Evolutionary conservation across 2,888 invertebrate species (phyloP), one percentile per base, ranked within the genome.

Genomic region (Eupithecia inturbata): DNA sequence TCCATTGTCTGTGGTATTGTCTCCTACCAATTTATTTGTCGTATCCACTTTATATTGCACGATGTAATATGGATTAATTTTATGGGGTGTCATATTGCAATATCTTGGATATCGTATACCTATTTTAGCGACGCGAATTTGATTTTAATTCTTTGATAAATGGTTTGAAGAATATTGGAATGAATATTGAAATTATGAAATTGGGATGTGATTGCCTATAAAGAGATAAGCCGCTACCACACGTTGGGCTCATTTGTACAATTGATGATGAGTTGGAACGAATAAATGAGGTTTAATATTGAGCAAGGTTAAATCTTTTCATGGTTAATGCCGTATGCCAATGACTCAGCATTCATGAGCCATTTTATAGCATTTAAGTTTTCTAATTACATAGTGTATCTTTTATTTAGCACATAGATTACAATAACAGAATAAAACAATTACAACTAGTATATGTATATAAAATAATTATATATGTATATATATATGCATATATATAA

Each of bases 11-110:
- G 85, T 60, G 67, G 75, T 84, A 85, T 85, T 82, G 85, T 88
- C 85, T 83, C 82, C 84, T 82, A 82, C 83, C 90, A 92, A 91
- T 92, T 91, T 89, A 91, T 92, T 89, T 87, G 86, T 89, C 90
- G 86, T 87, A 85, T 85, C 88, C 85, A 87, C 81, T 87, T 84
- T 86, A 86, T 88, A 90, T 91, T 89, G 87, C 87, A 88, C 89
- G 85, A 89, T 87, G 84, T 84, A 84, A 86, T 86, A 72, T 75
- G 79, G 82, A 86, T 87, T 87, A 87, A 81, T 68, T 70, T 78
- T 82, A 82, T 84, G 78, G 82, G 82, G 76, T 86, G 85, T 82
- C 84, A 80, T 76, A 83, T 81, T 81, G 83, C 87, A 79, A 78
- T 80, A 79, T 80, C 71, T 73, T 62, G 67, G 62, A 64, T 66